Evolutionary conservation across 2,888 invertebrate genomes (phyloP).

Genomic region (Hyposoter dolosus): DNA sequence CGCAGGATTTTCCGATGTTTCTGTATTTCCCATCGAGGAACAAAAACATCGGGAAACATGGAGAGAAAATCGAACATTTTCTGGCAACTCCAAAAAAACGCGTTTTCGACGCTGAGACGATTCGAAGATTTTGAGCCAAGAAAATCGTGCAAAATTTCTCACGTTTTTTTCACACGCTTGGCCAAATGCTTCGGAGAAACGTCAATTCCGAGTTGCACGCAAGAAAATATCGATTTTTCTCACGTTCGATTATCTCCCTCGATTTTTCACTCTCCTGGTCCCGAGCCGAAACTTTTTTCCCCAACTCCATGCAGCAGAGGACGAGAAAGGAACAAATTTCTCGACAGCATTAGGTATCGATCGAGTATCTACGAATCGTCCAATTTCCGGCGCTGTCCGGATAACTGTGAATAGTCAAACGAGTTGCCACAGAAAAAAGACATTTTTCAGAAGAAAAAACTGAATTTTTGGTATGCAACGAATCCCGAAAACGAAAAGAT

Average conservation of each 20-base stretch:
- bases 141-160: constrained; percentile 20
- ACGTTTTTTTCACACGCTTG: not conserved
- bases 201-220: not conserved
- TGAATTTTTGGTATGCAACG: not conserved
- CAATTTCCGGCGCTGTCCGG: not conserved
- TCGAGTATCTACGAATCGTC: constrained; percentile 35
- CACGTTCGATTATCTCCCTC: not conserved
- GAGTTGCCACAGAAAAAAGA: not conserved
- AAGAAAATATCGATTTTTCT: constrained; percentile 31
- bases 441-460: not conserved
- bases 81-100: constrained; percentile 28
- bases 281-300: not conserved
- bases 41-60: not conserved
- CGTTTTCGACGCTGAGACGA: constrained; percentile 61
- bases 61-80: constrained; percentile 49
- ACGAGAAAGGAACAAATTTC: not conserved
- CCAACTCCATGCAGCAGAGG: not conserved
- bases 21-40: not conserved
- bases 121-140: constrained; percentile 53
- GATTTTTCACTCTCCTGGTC: not conserved
- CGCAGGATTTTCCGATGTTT: not conserved
- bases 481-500: not conserved
- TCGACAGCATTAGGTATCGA: constrained; percentile 35
- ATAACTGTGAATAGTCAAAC: constrained; percentile 4
- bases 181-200: constrained; percentile 52